These are phyloP conservation scores for Centroberyx gerrardi DNA, from an alignment of 2,797 vertebrate genomes.

Conservation along the genomic window DNA sequence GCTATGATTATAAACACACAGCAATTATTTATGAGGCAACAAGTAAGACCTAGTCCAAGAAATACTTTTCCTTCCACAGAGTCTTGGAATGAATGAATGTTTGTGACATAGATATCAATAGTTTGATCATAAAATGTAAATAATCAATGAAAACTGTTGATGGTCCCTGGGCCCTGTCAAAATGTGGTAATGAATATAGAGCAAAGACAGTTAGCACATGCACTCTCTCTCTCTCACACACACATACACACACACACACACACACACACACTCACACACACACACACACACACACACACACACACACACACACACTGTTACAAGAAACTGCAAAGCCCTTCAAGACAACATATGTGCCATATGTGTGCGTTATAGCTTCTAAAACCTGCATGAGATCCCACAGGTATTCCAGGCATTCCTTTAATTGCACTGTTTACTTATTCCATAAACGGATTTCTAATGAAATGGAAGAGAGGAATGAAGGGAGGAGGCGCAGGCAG, in stretches of 20 bases:
- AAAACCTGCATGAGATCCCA: conserved; percentile 5
- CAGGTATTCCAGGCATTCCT: neutral
- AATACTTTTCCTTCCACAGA: conserved; percentile 34
- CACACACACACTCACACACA: neutral
- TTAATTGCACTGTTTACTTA: neutral
- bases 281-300: neutral
- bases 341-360: neutral
- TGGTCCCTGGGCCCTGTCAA: neutral
- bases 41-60: conserved; percentile 26
- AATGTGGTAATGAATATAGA: neutral
- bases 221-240: too few relatives aligned
- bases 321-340: neutral
- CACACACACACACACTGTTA: neutral
- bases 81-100: conserved; percentile 12
- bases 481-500: neutral
- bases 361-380: conserved; percentile 5
- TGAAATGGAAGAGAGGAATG: neutral
- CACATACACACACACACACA: neutral
- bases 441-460: conserved; percentile 16
- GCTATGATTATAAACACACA: conserved; percentile 62
- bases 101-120: conserved; percentile 3
- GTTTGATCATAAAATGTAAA: neutral
- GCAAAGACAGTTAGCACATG: neutral
- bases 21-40: conserved; percentile 52
- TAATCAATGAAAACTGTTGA: conserved; percentile 1